Base-by-base conservation (phyloP, 2,888 invertebrate species). In the Drosophila buzzatii region DNA sequence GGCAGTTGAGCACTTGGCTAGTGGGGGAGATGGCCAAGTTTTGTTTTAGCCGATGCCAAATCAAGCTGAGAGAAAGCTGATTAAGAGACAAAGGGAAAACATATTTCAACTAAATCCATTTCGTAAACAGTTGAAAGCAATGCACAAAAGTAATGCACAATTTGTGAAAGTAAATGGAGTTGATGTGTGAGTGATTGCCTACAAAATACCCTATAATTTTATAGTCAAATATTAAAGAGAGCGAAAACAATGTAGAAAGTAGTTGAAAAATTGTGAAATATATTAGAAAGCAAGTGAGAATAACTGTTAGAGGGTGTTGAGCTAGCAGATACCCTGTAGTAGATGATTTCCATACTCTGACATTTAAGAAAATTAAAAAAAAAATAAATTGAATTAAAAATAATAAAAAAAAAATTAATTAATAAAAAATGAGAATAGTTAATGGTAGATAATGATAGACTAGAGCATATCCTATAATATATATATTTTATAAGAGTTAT, bases 1-100 rank as follows among this genome's bases (percentile, higher is more conserved):
- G 62, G 57, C 59, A 65, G 61, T 35, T 41, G 18, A 23, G 16
- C 12, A 49, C 53, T 55, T 41, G 58, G 65, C 27, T 6, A 6
- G 3, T 27, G 6, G 39, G 57, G 49, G n/a, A 31, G 31, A 31
- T 31, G 31, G 31, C 31, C 9, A 16, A 10, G 27, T 49, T 49
- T 31, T 31, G n/a, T n/a, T 49, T n/a, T 53, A 35, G 35, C 27
- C 42, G n/a, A 27, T 14, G 58, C 51, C 23, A 31, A n/a, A 18
- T 16, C 9, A 20, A 6, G 39, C 3, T 18, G 12, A 14, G 14
- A n/a, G 27, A 55, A 49, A 39, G 20, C 49, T 37, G 41, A 68
- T 45, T n/a, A 41, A 41, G 41, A 35, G 18, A 9, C 33, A 53
- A 67, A 51, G 9, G 23, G 23, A 37, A 41, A 56, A 16, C 44